Conservation (phyloP, 2,113 vertebrate genomes). For the Aphyosemion australe region DNA sequence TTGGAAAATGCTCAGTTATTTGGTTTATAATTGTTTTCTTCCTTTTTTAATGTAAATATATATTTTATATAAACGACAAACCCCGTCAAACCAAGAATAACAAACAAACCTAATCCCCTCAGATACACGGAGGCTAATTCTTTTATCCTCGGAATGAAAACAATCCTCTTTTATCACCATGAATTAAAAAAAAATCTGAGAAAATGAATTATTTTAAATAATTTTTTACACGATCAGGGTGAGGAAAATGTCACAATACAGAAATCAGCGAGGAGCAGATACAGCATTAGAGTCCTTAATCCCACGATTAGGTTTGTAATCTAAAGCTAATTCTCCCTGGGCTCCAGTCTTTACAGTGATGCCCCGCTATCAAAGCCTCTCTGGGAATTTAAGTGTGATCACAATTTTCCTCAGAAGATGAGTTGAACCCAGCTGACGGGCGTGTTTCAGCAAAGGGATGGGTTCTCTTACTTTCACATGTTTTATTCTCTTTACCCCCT, state of each 20-base stretch:
- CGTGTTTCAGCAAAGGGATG: constrained; percentile 1
- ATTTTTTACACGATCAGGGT: background rate
- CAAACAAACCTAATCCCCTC: background rate
- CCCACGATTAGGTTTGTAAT: constrained; percentile 58
- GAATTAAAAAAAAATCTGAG: too few relatives aligned
- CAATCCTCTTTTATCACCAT: background rate
- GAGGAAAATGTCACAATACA: constrained; percentile 3
- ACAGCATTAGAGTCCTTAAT: constrained; percentile 35
- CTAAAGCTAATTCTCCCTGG: constrained; percentile 52
- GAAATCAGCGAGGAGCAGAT: constrained; percentile 23
- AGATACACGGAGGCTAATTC: background rate
- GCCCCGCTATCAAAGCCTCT: constrained; percentile 17
- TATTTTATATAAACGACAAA: background rate
- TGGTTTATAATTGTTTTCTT: constrained; percentile 5
- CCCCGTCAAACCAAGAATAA: too few relatives aligned
- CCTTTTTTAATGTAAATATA: background rate
- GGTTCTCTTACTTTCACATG: background rate
- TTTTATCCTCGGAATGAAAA: too few relatives aligned
- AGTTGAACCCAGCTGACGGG: constrained; percentile 1
- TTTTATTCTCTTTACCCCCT: background rate
- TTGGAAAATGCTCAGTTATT: constrained; percentile 6
- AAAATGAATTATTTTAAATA: background rate
- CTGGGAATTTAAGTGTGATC: constrained; percentile 42
- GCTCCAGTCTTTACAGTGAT: constrained; percentile 22
- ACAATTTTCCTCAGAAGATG: constrained; percentile 19